Evolutionary conservation across 2,113 vertebrate genomes (phyloP), one percentile per base, ranked within the genome.

Genomic region (Piprites chloris): DNA sequence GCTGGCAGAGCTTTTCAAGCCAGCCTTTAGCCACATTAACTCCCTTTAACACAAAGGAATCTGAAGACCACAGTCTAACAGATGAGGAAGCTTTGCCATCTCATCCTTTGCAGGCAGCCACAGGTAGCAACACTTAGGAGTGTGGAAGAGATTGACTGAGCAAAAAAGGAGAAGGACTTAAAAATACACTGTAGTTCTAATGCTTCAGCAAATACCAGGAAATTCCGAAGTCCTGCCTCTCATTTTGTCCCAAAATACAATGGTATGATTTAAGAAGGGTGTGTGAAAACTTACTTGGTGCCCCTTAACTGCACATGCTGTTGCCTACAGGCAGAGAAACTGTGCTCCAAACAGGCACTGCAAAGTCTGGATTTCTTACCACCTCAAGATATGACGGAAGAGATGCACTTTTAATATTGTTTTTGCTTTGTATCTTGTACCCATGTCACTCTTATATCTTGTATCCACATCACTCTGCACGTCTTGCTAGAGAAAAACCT

Each of bases 201-300:
- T 17, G 21, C 30, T 91, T 49, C 78, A 83, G 41, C 32, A 80
- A 97, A 95, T 50, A 63, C 17, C 95, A 95, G 91, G 89, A 95
- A 95, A 93, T 90, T 74, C n/a, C n/a, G 2, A 76, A 82, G 66
- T 85, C 76, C 79, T 88, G 82, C 61, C 89, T 84, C 68, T 66
- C 85, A 78, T 61, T 95, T 95, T 88, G 89, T 90, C 75, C 89
- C 56, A 49, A 93, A 90, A 80, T 50, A 95, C 83, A 92, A 90
- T 11, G 30, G 73, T 35, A 72, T 80, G 58, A 91, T 50, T 83
- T 63, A 75, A 90, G 76, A 91, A 61, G 89, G 84, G 73, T 19
- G 67, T 62, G 56, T 65, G 52, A 68, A 44, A 85, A 88, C 56
- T 37, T 67, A 49, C 14, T 77, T 73, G 44, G 85, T 72, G 61